Percentiles rank a stretch among this genome's conserved stretches.
Conservation (phyloP, 1,140 invertebrate species). For the Scaptomyza pallida region DNA sequence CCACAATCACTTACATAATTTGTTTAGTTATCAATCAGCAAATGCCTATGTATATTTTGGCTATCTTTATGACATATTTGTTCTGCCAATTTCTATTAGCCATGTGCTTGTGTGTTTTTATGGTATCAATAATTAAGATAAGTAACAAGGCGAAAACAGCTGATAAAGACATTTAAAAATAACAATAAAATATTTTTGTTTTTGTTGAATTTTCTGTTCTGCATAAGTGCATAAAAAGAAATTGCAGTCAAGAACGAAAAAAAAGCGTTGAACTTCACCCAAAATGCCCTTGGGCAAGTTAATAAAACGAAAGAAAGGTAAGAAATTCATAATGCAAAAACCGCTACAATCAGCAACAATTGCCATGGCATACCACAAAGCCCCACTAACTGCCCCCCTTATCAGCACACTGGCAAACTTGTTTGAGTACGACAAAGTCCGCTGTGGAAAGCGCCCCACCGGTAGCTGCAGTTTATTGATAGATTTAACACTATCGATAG, state of each 20-base stretch:
- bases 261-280: constrained; percentile 60
- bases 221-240: constrained; percentile 30
- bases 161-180: constrained; percentile 56
- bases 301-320: constrained; percentile 46
- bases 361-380: not conserved
- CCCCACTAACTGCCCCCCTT: constrained; percentile 14
- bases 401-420: constrained; percentile 1
- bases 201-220: constrained; percentile 12
- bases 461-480: constrained; percentile 26
- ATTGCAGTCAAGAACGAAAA: constrained; percentile 54
- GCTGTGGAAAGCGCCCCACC: not conserved
- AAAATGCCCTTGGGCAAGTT: constrained; percentile 47
- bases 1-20: constrained; percentile 29
- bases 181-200: constrained; percentile 18
- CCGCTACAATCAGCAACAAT: constrained; percentile 50
- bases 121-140: constrained; percentile 66
- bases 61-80: constrained; percentile 67
- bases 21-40: constrained; percentile 64
- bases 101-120: constrained; percentile 25
- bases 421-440: constrained; percentile 23
- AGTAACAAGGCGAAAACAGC: constrained; percentile 11
- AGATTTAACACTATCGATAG: constrained; percentile 36
- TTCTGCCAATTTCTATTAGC: constrained; percentile 15
- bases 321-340: constrained; percentile 44
- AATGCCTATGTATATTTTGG: constrained; percentile 54